Evolutionary conservation across 2,888 invertebrate genomes (phyloP), one percentile per base, ranked within the genome.

Genomic region (Phlogophora meticulosa): DNA sequence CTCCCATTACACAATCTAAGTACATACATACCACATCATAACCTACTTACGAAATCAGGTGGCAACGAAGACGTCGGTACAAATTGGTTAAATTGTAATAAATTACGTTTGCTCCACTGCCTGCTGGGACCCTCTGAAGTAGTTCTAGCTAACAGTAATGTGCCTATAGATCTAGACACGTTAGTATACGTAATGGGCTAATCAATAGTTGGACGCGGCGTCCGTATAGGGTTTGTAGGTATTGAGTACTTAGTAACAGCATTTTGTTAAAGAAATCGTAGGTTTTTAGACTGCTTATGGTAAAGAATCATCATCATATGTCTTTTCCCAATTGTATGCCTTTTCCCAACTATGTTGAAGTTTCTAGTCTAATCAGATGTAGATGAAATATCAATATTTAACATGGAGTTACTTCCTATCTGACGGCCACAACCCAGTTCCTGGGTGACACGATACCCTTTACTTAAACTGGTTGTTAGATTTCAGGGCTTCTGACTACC

Each of bases 1-100:
- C 64, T 7, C 10, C n/a, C 10, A 7, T 32, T n/a, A 38, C 5
- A 32, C 1, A 63, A 62, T 32, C 20, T 13, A 24, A 3, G 11
- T 11, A 20, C 5, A 20, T 20, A 28, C 11, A n/a, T n/a, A n/a
- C n/a, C n/a, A n/a, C 43, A 17, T 43, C 38, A 7, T 48, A 43
- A 28, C 38, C n/a, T 36, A 45, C 34, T 40, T 40, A 38, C 34
- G 1, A n/a, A 65, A 45, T 55, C 45, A 42, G n/a, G 51, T 56
- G 32, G 43, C 55, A 66, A 40, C 15, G 40, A 15, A 43, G 53
- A 43, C 13, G 20, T 36, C 40, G 55, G 40, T 20, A 40, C 15
- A n/a, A 70, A 64, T 40, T 62, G 36, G 52, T 53, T 62, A 38
- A 62, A 53, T 64, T 43, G 42, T 20, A 45, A 56, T 70, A 70